Percentiles rank a stretch among this genome's conserved stretches.
These are phyloP conservation scores for Panonychus citri DNA, from an alignment of 1,140 invertebrate species.

Conservation along the genomic window DNA sequence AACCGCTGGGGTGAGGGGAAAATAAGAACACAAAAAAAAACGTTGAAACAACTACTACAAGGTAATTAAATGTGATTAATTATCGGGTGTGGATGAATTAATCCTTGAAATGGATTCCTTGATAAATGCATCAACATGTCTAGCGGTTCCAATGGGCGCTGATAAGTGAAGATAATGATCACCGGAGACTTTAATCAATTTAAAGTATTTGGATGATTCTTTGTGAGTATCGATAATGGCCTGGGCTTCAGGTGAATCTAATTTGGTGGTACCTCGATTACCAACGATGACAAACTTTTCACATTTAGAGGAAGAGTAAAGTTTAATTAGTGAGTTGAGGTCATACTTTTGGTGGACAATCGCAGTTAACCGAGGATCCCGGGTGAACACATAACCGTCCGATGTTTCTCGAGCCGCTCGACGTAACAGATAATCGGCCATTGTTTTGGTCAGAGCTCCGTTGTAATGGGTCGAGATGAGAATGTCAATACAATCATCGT, in stretches of 20 bases:
- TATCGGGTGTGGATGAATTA: too few relatives aligned
- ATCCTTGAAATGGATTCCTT: too few relatives aligned
- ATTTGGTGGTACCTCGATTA: neutral
- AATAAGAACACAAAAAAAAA: too few relatives aligned
- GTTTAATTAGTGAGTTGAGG: neutral
- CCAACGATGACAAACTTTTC: neutral
- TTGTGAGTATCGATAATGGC: neutral
- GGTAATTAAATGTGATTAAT: too few relatives aligned
- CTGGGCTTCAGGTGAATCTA: neutral
- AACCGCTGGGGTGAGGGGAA: too few relatives aligned
- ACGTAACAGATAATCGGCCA: neutral
- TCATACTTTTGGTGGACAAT: neutral
- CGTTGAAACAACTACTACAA: too few relatives aligned
- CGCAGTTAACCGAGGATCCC: neutral
- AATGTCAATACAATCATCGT: neutral
- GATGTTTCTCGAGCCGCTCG: neutral
- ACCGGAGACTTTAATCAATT: neutral
- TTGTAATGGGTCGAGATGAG: neutral
- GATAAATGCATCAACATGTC: neutral
- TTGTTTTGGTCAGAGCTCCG: neutral
- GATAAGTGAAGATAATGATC: slow-evolving; percentile 1
- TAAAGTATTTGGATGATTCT: neutral
- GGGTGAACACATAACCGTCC: neutral
- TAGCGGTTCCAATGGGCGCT: neutral
- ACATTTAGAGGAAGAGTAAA: neutral